phyloP scores from a whole-genome alignment of 2,113 vertebrate genomes.

The Chaetodon trifascialis region DNA sequence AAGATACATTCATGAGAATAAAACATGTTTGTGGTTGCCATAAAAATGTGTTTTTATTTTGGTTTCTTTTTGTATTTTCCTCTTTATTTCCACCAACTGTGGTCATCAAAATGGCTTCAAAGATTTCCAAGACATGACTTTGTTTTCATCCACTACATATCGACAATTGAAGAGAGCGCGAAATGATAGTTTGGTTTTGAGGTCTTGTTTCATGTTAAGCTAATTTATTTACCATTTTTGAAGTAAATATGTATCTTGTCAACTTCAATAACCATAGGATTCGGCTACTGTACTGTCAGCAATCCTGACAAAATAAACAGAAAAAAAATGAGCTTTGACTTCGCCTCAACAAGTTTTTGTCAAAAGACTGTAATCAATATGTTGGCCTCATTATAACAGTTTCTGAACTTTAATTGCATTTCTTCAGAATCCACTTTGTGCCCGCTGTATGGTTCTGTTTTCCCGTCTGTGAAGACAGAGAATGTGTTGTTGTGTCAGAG shows the following conservation, averaged over 20 bases:
- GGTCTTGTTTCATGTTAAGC: slow-evolving; percentile 49
- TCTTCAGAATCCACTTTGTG: slow-evolving; percentile 5
- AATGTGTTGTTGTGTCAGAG: slow-evolving; percentile 20
- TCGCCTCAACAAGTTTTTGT: background rate
- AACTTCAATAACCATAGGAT: slow-evolving; percentile 33
- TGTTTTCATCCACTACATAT: slow-evolving; percentile 38
- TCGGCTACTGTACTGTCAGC: slow-evolving; percentile 49
- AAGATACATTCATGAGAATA: slow-evolving; percentile 79
- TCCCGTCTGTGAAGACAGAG: slow-evolving; percentile 28
- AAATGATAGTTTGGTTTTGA: slow-evolving; percentile 66
- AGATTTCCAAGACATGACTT: slow-evolving; percentile 37
- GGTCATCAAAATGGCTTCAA: slow-evolving; percentile 52
- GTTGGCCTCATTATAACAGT: slow-evolving; percentile 1
- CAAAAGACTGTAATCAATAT: slow-evolving; percentile 17
- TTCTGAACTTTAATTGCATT: slow-evolving; percentile 26
- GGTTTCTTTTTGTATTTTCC: slow-evolving; percentile 12
- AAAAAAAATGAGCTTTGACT: slow-evolving; percentile 10
- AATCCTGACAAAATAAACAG: slow-evolving; percentile 8
- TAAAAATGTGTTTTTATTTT: slow-evolving; percentile 64
- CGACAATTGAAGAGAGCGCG: slow-evolving; percentile 41
- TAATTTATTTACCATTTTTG: slow-evolving; percentile 49
- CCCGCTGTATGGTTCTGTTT: background rate
- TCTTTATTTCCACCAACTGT: slow-evolving; percentile 41
- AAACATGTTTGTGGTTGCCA: slow-evolving; percentile 77
- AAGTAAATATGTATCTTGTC: slow-evolving; percentile 53